Base-by-base conservation (phyloP, 2,888 invertebrate species). In the Prenolepis imparis region DNA sequence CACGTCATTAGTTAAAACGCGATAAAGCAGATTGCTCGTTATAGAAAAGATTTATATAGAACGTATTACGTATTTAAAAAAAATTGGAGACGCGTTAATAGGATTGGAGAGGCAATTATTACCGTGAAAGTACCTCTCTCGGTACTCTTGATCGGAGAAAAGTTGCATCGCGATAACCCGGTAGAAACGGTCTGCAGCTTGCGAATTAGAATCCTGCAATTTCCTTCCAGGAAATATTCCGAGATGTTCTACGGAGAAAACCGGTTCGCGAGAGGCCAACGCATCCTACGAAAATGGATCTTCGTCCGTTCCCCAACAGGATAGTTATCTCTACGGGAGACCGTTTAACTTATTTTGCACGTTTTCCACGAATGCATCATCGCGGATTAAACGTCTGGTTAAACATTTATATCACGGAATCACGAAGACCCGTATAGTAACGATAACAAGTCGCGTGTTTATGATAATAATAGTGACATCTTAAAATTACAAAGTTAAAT, bases 141-240 rank as follows among this genome's bases (percentile, higher is more conserved):
- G 44, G 44, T 68, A 72, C 63, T 77, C 59, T 48, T 59, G 68
- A 75, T 74, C 67, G 72, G 36, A 66, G 66, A 70, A 77, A 82
- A 82, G 59, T 70, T 36, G 75, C 75, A 81, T 59, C 44, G 70
- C 41, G 74, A 73, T 59, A 74, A 59, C 24, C 39, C 28, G 32
- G n/a, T 61, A 63, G 80, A 6, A 32, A 48, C 55, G 57, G 64
- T 28, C 64, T 39, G 77, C 81, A 80, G 61, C 52, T 67, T 55
- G 85, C 77, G 83, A 86, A 86, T 86, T 86, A 85, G 70, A 85
- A 85, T 85, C 81, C 48, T 85, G 85, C 81, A 86, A 86, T 86
- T 86, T 85, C 82, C 86, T 86, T 57, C 55, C 80, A 85, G 81
- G 85, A 85, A 81, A 85, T 86, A 83, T 74, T 72, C 21, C 67